Percentiles rank a stretch among this genome's conserved stretches.
phyloP scores from a whole-genome alignment of 23 tunicate genomes.

The Diplosoma virens region DNA sequence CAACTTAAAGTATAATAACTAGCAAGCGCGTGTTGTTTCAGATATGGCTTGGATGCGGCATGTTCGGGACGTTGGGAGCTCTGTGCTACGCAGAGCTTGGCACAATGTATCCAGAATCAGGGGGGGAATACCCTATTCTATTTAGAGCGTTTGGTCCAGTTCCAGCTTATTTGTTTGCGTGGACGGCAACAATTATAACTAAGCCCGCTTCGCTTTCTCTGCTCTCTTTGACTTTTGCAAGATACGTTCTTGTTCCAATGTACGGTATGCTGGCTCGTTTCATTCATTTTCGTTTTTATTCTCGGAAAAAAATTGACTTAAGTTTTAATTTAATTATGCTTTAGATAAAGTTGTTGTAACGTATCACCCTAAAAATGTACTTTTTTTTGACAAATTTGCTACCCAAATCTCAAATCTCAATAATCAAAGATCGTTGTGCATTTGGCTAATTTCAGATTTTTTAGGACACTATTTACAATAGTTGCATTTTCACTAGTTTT shows the following conservation, averaged over 20 bases:
- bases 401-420: no score
- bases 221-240: conserved; percentile 87
- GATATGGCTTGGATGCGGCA: conserved; percentile 84
- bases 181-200: conserved; percentile 82
- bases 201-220: conserved; percentile 86
- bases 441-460: no score
- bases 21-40: not conserved
- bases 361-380: not conserved
- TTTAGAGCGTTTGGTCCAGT: conserved; percentile 86
- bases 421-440: no score
- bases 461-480: no score
- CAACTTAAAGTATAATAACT: not conserved
- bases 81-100: conserved; percentile 95
- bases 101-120: conserved; percentile 94
- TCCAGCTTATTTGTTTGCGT: conserved; percentile 98
- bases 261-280: conserved; percentile 36
- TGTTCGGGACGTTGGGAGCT: conserved; percentile 85
- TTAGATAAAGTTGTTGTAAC: not conserved
- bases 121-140: conserved; percentile 95
- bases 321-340: no score
- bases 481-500: no score
- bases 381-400: not conserved
- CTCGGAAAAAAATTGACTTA: no score
- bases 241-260: conserved; percentile 77
- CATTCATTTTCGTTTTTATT: no score